Evolutionary conservation across 2,888 invertebrate species (phyloP), one percentile per base, ranked within the genome.

Genomic region (Caenorhabditis sp.): DNA sequence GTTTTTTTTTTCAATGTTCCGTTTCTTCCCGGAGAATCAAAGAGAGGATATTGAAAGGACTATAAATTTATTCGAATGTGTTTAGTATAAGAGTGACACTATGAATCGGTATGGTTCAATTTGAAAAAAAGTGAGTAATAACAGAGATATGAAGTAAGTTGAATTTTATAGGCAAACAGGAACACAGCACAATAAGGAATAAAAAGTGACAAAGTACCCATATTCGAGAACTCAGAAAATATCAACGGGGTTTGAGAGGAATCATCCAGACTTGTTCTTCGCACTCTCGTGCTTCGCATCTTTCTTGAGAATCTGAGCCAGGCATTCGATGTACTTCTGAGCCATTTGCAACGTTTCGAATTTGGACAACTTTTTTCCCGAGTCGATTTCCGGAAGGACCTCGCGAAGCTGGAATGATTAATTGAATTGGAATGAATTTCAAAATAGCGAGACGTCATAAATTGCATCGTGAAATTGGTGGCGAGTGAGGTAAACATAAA

Each of bases 271-370:
- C 61, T 80, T 73, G 44, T 16, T 64, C 7, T 63, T 54, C 26
- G 22, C 22, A 19, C 38, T 66, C n/a, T 80, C 80, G 19, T 12
- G 47, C 19, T 81, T 81, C 10, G 24, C 7, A 19, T 58, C 76
- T 22, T 72, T 56, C 44, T 83, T 79, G 54, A 88, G 81, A 41
- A 89, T 87, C 24, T 84, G 79, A 7, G 84, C 84, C 31, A 90
- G 79, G 70, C 87, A 83, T 44, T 85, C 85, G 68, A 92, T 92
- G 76, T 92, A 91, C 28, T 89, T 86, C 69, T 92, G 92, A 2
- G 92, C 92, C 91, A 91, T 90, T 74, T 90, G 90, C 7, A 92
- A 87, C 0, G 92, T 92, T 56, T 92, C 92, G 82, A 87, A 92
- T 74, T 92, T 92, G 47, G 91, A 91, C 49, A 92, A 86, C 35